Evolutionary conservation across 2,888 invertebrate species (phyloP).

Genomic region (Mimachlamys varia): DNA sequence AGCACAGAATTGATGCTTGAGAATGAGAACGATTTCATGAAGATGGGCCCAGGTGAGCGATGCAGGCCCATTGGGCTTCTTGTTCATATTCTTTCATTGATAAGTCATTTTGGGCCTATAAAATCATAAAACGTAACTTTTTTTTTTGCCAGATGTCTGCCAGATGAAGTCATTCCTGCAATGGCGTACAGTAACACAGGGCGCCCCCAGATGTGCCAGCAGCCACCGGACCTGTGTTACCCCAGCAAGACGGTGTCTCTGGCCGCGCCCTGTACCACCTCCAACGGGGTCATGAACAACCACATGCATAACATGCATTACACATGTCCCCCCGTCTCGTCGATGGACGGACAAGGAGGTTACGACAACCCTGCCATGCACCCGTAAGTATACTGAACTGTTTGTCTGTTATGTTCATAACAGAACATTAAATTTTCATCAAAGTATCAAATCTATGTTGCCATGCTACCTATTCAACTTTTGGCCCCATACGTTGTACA

Average conservation of each 20-base stretch:
- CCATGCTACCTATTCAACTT: too few relatives aligned
- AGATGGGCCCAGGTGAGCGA: too few relatives aligned
- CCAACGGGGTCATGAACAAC: slow-evolving; percentile 50
- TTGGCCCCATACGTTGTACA: too few relatives aligned
- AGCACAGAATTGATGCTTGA: too few relatives aligned
- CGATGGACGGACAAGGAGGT: slow-evolving; percentile 42
- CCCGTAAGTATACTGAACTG: slow-evolving; percentile 48
- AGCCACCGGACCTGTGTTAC: slow-evolving; percentile 20
- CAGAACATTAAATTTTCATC: not conserved
- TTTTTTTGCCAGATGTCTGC: slow-evolving; percentile 60
- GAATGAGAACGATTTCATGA: too few relatives aligned
- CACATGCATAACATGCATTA: slow-evolving; percentile 58
- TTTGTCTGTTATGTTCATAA: not conserved
- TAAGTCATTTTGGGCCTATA: too few relatives aligned
- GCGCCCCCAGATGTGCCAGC: slow-evolving; percentile 41
- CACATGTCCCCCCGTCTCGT: slow-evolving; percentile 47
- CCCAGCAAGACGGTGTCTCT: slow-evolving; percentile 5
- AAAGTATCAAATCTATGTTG: too few relatives aligned
- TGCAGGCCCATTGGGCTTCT: too few relatives aligned
- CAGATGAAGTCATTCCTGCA: slow-evolving; percentile 68
- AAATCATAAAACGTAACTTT: too few relatives aligned
- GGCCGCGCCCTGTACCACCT: slow-evolving; percentile 50
- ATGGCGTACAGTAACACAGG: slow-evolving; percentile 63
- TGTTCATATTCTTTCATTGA: too few relatives aligned
- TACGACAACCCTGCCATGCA: slow-evolving; percentile 53